phyloP scores from a whole-genome alignment of 2,797 vertebrate species.

The Galagoides demidoff region DNA sequence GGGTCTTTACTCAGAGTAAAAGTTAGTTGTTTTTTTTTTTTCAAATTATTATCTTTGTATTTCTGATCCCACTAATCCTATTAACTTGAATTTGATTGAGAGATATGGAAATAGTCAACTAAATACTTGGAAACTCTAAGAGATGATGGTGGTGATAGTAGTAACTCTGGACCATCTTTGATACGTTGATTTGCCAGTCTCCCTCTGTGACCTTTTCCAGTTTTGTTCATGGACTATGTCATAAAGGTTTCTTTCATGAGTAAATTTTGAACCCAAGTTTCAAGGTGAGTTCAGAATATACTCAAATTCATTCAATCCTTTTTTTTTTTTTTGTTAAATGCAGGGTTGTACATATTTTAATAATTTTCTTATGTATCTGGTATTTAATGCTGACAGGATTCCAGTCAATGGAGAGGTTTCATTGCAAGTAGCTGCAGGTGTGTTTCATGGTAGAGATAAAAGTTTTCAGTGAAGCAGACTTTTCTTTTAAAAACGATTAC shows the following conservation, averaged over 20 bases:
- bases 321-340: conserved; percentile 70
- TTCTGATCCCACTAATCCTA: conserved; percentile 55
- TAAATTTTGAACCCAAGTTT: conserved; percentile 85
- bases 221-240: conserved; percentile 79
- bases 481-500: conserved; percentile 61
- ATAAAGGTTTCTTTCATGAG: conserved; percentile 84
- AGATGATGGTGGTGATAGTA: conserved; percentile 58
- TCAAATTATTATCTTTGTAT: conserved; percentile 65
- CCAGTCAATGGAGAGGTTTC: conserved; percentile 91
- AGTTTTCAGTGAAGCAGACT: conserved; percentile 82
- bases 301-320: conserved; percentile 86
- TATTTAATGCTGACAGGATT: conserved; percentile 92
- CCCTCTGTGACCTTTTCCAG: conserved; percentile 74
- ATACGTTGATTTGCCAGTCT: conserved; percentile 73
- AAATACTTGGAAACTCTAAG: conserved; percentile 39
- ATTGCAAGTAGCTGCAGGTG: conserved; percentile 91
- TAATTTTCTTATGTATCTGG: conserved; percentile 89
- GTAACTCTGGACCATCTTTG: conserved; percentile 63
- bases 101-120: conserved; percentile 56
- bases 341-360: conserved; percentile 87
- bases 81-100: conserved; percentile 69
- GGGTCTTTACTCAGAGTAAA: conserved; percentile 47
- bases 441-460: conserved; percentile 86
- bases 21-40: conserved; percentile 35
- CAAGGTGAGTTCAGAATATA: conserved; percentile 88